Evolutionary conservation across 1,140 invertebrate species (phyloP).

Genomic region (Diprion similis): DNA sequence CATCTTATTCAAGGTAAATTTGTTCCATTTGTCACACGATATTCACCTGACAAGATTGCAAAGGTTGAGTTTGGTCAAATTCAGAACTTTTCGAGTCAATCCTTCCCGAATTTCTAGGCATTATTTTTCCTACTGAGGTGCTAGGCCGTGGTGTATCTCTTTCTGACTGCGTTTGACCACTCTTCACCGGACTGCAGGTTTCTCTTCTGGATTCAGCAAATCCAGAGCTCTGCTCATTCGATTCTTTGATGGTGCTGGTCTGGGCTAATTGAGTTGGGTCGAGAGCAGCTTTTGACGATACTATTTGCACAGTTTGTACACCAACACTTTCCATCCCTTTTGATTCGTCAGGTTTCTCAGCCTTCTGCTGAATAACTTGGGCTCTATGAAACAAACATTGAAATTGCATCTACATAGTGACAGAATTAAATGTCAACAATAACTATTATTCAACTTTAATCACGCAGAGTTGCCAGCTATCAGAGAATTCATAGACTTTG

Average conservation of each 20-base stretch:
- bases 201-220: not conserved
- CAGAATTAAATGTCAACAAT: no score
- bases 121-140: not conserved
- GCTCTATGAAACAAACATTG: constrained; percentile 1
- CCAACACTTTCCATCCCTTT: constrained; percentile 24
- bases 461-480: no score
- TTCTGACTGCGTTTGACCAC: not conserved
- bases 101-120: not conserved
- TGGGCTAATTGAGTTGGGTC: not conserved
- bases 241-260: not conserved
- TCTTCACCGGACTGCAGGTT: not conserved
- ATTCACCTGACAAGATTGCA: constrained; percentile 15
- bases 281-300: not conserved
- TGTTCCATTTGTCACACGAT: not conserved
- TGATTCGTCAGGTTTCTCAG: constrained; percentile 34
- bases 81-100: not conserved
- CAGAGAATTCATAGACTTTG: no score
- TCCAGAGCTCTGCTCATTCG: not conserved
- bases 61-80: not conserved
- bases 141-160: not conserved
- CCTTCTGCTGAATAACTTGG: constrained; percentile 24
- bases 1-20: not conserved
- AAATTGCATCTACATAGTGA: not conserved
- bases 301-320: constrained; percentile 19
- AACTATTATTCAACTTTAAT: no score